Evolutionary conservation across 2,113 vertebrate species (phyloP).

Genomic region (Ptilorrhoa leucosticta): DNA sequence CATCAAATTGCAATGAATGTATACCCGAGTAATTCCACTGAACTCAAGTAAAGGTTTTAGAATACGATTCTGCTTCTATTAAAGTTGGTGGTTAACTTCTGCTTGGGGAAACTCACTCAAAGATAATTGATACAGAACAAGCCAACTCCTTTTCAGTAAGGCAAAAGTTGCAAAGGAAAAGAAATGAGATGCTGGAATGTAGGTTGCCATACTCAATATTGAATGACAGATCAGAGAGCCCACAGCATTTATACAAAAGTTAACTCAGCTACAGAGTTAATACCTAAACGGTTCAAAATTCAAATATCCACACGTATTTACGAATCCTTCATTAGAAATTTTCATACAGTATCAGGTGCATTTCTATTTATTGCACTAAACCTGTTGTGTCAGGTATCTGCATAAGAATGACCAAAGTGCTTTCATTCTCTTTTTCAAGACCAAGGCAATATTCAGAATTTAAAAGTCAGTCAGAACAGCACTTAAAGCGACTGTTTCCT

Average conservation of each 20-base stretch:
- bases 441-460: neutral
- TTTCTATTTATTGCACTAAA: neutral
- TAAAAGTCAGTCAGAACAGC: neutral
- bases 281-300: neutral
- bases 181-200: neutral
- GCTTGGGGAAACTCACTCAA: neutral
- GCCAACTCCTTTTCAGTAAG: neutral
- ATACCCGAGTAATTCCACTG: neutral
- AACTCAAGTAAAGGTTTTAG: neutral
- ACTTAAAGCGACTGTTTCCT: neutral
- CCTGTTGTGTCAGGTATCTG: neutral
- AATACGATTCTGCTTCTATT: neutral
- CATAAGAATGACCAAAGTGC: neutral
- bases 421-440: neutral
- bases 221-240: neutral
- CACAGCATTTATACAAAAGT: neutral
- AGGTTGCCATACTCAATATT: neutral
- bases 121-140: neutral
- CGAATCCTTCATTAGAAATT: neutral
- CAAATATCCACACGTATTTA: neutral
- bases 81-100: neutral
- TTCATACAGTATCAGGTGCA: neutral
- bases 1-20: neutral
- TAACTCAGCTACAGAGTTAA: neutral
- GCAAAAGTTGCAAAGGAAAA: neutral